Evolutionary conservation across 2,888 invertebrate species (phyloP), one percentile per base, ranked within the genome.

Genomic region (Caradrina kadenii): DNA sequence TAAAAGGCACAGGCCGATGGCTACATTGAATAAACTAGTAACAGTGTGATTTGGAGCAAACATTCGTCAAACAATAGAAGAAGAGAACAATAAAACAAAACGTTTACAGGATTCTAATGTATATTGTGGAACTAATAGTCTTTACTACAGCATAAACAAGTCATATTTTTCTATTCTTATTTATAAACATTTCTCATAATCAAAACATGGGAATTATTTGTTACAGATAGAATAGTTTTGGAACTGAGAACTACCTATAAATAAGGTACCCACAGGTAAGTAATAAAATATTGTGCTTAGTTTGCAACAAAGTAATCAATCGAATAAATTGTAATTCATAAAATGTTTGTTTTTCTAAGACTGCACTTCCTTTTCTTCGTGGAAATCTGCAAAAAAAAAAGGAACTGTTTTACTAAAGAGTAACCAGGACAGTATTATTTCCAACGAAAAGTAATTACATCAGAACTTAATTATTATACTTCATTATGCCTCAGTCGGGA

Each of bases 401-500:
- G 62, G n/a, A 31, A 19, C 26, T 2, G 11, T 26, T 17, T 76
- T 11, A 58, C 21, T 61, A 50, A 31, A n/a, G 4, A n/a, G 17
- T 22, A n/a, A 50, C 22, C 19, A 1, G 11, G 6, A 22, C n/a
- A 17, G 15, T 19, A 53, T n/a, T 45, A n/a, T 26, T 13, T 35
- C 4, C 21, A 60, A 21, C 0, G 0, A 35, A 19, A n/a, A 22
- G 0, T 50, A 21, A 31, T 50, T 59, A 31, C 10, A 55, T 81
- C 81, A 81, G 81, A 63, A 65, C 10, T 50, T 61, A 21, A 68
- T 58, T 10, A 15, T 60, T 80, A 79, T 90, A 82, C 91, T 81
- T 91, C 93, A 92, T 81, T 92, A 93, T 94, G 79, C 82, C 82
- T 95, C 94, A 92, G 95, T 92, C 94, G 94, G 94, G 94, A 95